phyloP scores from a whole-genome alignment of 37 sponge, comb jelly and placozoan species.

The Haliclona indistincta region DNA sequence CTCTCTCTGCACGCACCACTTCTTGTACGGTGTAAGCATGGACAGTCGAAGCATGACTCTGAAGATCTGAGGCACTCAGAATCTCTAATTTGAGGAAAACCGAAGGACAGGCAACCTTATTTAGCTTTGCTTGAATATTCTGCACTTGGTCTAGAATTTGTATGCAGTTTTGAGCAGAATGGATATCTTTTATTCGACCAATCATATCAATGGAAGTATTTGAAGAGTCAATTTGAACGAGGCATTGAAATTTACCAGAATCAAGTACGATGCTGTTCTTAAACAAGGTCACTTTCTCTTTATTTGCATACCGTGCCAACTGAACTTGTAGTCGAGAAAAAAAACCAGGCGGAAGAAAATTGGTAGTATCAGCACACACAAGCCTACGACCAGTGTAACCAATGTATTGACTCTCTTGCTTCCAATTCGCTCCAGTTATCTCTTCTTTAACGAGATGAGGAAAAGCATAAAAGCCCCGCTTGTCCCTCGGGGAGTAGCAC shows the following conservation, averaged over 20 bases:
- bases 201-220: constrained; percentile 38
- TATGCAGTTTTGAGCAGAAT: constrained; percentile 19
- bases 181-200: constrained; percentile 20
- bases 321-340: constrained; percentile 68
- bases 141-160: constrained; percentile 58
- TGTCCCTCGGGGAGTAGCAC: constrained; percentile 33
- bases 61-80: constrained; percentile 55
- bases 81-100: constrained; percentile 46
- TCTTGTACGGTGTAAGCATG: constrained; percentile 46
- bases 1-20: constrained; percentile 29
- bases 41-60: constrained; percentile 17
- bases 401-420: neutral
- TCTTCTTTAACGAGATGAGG: constrained; percentile 35
- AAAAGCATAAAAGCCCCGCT: constrained; percentile 33
- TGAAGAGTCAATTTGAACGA: constrained; percentile 2
- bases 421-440: constrained; percentile 39
- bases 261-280: constrained; percentile 58
- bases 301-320: neutral
- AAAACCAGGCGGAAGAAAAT: constrained; percentile 73
- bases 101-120: constrained; percentile 52
- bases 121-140: constrained; percentile 22
- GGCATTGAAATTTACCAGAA: constrained; percentile 22
- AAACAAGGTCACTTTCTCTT: constrained; percentile 23
- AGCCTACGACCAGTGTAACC: constrained; percentile 50
- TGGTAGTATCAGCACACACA: constrained; percentile 41